Percentiles rank a stretch among this genome's conserved stretches.
Conservation (phyloP, 2,797 vertebrate genomes). For the Netta rufina region DNA sequence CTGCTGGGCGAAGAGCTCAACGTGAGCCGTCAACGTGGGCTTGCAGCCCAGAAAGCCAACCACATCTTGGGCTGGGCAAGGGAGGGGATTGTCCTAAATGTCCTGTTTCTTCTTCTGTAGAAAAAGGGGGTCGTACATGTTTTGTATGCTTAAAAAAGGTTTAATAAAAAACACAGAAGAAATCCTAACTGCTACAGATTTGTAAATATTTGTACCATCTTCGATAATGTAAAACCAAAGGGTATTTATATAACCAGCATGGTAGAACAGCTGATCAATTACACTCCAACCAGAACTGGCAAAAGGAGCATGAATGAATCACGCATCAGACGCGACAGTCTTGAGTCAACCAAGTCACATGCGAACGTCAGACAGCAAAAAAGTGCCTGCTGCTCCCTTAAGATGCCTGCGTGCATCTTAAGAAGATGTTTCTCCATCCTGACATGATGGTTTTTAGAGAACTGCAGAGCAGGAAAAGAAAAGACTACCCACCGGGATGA, state of each 20-base stretch:
- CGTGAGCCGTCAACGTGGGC: too few species aligned
- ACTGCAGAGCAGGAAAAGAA: not conserved
- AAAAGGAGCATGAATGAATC: not conserved
- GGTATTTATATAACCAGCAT: not conserved
- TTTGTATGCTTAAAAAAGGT: not conserved
- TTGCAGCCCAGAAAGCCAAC: too few species aligned
- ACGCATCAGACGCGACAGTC: not conserved
- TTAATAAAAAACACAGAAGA: not conserved
- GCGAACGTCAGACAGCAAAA: slow-evolving; percentile 27
- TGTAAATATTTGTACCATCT: not conserved
- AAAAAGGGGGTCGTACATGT: not conserved
- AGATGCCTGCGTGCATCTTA: not conserved
- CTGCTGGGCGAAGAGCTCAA: not conserved
- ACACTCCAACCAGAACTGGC: not conserved
- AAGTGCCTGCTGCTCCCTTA: not conserved
- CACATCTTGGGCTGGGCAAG: too few species aligned
- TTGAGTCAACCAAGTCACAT: slow-evolving; percentile 22
- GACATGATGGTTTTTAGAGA: not conserved
- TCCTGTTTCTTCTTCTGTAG: not conserved
- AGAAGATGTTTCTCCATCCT: slow-evolving; percentile 7
- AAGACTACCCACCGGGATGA: not conserved
- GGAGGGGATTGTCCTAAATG: not conserved
- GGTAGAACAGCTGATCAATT: not conserved
- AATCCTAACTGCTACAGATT: not conserved
- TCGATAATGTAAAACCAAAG: not conserved